Base-by-base conservation (phyloP, 1,140 invertebrate genomes). In the Chironomus striatipennis region DNA sequence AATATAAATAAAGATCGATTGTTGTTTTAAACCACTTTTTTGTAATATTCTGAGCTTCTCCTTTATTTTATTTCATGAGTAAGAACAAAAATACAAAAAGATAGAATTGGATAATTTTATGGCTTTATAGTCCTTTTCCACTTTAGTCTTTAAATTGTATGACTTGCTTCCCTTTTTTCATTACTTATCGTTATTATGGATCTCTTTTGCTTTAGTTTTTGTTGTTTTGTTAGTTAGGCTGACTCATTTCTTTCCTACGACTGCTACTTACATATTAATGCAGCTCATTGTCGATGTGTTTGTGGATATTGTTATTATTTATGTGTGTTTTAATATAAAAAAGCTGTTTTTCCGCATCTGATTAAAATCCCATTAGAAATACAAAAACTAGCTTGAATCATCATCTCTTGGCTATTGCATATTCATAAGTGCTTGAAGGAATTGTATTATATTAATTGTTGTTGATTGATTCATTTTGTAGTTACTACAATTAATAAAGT, bases 1-100 rank as follows among this genome's bases (percentile, higher is more conserved):
- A 34, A 34, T 34, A 57, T 57, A 57, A 57, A 57, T n/a, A 57
- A 57, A 57, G 12, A n/a, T 57, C 47, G 47, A 57, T 57, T 57
- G 47, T 57, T 57, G 47, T 57, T 57, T 57, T 57, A 57, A 57
- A 57, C 47, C 47, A 57, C 47, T 57, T 57, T 57, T 57, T 57
- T 57, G 47, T 57, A 15, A 12, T 57, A n/a, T 57, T 57, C 12
- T 47, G 1, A 47, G 24, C 24, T 34, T 34, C 24, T 34, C 24
- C 24, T 34, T 34, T 34, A 34, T 34, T 34, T n/a, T n/a, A n/a
- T n/a, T 34, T 5, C 24, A 34, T 34, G 24, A 34, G 24, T 34
- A 57, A 57, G 47, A 57, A 57, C n/a, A 57, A 12, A 57, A 57
- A n/a, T n/a, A 57, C 5, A n/a, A 57, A 57, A 47, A 57, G 47